Evolutionary conservation across 2,797 vertebrate species (phyloP).

Genomic region (Bufotes viridis): DNA sequence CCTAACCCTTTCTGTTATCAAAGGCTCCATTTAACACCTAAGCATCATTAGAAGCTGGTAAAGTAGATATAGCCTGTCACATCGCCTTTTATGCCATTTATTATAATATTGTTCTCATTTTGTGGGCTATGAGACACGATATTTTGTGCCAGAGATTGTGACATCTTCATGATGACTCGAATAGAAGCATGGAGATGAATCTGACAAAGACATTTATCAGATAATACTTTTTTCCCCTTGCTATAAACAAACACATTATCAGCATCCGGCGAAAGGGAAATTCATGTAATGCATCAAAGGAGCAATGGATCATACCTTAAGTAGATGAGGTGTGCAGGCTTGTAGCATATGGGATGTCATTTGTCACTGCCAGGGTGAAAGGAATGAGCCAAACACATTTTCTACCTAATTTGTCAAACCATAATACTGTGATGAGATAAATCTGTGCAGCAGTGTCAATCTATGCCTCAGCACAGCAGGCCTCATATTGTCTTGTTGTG

Average conservation of each 20-base stretch:
- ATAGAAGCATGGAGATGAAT: slow-evolving; percentile 2
- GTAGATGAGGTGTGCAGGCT: slow-evolving; percentile 46
- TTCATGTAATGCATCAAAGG: slow-evolving; percentile 15
- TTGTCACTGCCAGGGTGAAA: slow-evolving; percentile 43
- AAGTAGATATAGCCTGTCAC: not conserved
- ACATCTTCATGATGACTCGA: slow-evolving; percentile 27
- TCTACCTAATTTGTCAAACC: slow-evolving; percentile 50
- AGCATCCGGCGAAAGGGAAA: slow-evolving; percentile 32
- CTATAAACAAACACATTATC: slow-evolving; percentile 56
- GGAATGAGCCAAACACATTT: slow-evolving; percentile 58
- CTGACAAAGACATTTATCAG: slow-evolving; percentile 51
- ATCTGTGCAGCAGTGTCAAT: not conserved
- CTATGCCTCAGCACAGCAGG: slow-evolving; percentile 29
- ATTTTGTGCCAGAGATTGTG: slow-evolving; percentile 24
- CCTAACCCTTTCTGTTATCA: not conserved
- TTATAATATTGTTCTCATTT: slow-evolving; percentile 5
- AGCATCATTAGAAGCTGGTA: not conserved
- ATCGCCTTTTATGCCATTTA: not conserved
- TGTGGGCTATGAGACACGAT: not conserved
- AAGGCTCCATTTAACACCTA: not conserved
- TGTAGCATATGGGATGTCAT: slow-evolving; percentile 39
- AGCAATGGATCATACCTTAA: slow-evolving; percentile 58
- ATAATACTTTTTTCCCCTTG: slow-evolving; percentile 26
- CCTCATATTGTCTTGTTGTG: slow-evolving; percentile 24
- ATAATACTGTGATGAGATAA: slow-evolving; percentile 52